Percentiles rank a stretch among this genome's conserved stretches.
These are phyloP conservation scores for Brachionus manjavacas DNA, from an alignment of 1,140 invertebrate genomes.

Conservation along the genomic window DNA sequence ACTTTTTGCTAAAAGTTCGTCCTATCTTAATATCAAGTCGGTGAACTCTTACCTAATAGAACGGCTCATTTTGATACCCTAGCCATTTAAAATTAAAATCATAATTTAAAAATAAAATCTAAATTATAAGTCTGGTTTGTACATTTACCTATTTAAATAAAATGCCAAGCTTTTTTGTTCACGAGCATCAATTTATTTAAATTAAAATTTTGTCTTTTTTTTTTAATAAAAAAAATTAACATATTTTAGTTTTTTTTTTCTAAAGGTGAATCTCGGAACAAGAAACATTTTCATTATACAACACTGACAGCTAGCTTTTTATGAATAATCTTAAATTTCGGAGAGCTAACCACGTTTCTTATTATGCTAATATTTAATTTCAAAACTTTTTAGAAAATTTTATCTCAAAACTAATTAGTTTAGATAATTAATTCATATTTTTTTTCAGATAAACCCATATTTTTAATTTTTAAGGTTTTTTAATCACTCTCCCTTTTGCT, in stretches of 20 bases:
- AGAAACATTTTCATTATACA: background rate
- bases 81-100: background rate
- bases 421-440: background rate
- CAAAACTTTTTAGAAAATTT: background rate
- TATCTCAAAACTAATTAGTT: background rate
- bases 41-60: background rate
- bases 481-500: background rate
- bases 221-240: background rate
- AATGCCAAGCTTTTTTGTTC: background rate
- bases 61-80: background rate
- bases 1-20: background rate
- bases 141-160: background rate
- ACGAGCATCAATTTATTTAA: background rate
- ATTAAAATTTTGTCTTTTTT: background rate
- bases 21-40: background rate
- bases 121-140: background rate
- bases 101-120: too few species aligned
- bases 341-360: background rate
- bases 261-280: background rate
- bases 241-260: background rate
- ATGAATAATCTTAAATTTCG: background rate
- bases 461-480: background rate
- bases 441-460: background rate
- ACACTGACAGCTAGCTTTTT: background rate
- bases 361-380: background rate